Evolutionary conservation across 2,113 vertebrate species (phyloP), one percentile per base, ranked within the genome.

Genomic region (Pogona vitticeps): DNA sequence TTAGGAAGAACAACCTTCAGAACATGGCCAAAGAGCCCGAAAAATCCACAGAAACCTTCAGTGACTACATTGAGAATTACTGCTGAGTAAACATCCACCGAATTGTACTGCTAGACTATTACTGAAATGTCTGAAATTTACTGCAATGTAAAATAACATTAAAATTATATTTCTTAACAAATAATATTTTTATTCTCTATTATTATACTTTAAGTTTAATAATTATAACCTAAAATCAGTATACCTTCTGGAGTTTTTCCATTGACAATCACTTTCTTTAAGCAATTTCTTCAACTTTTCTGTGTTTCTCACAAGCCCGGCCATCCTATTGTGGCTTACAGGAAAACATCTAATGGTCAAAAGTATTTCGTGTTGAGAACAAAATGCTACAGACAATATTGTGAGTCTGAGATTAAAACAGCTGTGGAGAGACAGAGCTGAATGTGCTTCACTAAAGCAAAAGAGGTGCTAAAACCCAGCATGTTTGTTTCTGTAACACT

Each of bases 401-500:
- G 42, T 67, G 65, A 67, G 20, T 67, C 23, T 28, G 9, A 36
- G 40, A 38, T 1, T 28, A n/a, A 56, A 42, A 71, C 38, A 17
- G 3, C 38, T 58, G 36, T 26, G 68, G 15, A 33, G 31, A 63
- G 40, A 36, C n/a, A 52, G 26, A 67, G 23, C 28, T 87, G 42
- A 63, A 28, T 81, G 40, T 56, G n/a, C 23, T 65, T 86, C 70
- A 63, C 38, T 28, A 58, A 26, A 28, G 70, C 13, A 52, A 26
- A 65, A 33, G 52, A 81, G 33, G 70, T 86, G 59, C 70, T 67
- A 86, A 40, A 73, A 65, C 31, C 58, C 20, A 46, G 36, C 42
- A 18, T 81, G 58, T 81, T 82, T 87, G 70, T 38, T 56, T 65
- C 40, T 65, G 31, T 82, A 75, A 86, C 59, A 67, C 58, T 42